Percentiles rank a stretch among this genome's conserved stretches.
These are phyloP conservation scores for Cercopithecus diana DNA, from an alignment of 2,797 vertebrate species.

Conservation along the genomic window DNA sequence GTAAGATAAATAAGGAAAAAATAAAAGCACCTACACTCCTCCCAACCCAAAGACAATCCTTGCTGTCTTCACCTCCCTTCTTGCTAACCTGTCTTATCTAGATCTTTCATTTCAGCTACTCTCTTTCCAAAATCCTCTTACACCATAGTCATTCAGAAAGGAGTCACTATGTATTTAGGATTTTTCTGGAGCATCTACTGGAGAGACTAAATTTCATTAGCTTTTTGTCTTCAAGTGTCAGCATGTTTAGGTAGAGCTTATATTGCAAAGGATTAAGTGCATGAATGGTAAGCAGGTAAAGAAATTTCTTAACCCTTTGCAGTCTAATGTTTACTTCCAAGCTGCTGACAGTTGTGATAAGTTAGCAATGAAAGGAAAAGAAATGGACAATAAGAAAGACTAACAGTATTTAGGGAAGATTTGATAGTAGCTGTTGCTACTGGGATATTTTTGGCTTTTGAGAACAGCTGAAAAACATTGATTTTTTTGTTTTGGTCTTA, in stretches of 20 bases:
- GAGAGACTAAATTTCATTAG: neutral
- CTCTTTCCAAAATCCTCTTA: neutral
- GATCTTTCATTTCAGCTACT: neutral
- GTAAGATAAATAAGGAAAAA: neutral
- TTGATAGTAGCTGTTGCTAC: neutral
- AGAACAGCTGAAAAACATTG: neutral
- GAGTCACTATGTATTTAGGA: neutral
- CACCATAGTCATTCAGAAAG: neutral
- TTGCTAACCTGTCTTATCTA: neutral
- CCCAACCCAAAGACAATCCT: neutral
- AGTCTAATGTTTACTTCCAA: neutral
- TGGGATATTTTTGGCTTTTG: neutral
- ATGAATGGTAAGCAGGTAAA: neutral
- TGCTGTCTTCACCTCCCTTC: neutral
- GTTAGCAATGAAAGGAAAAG: neutral
- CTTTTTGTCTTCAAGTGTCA: neutral
- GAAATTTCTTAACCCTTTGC: neutral
- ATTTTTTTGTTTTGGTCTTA: neutral
- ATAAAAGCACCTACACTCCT: neutral
- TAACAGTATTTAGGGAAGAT: neutral
- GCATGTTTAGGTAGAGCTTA: neutral
- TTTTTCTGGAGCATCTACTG: constrained; percentile 10
- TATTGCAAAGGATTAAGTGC: neutral
- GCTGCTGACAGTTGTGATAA: neutral
- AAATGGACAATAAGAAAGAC: neutral